Evolutionary conservation across 2,113 vertebrate genomes (phyloP).

Genomic region (Burhinus oedicnemus): DNA sequence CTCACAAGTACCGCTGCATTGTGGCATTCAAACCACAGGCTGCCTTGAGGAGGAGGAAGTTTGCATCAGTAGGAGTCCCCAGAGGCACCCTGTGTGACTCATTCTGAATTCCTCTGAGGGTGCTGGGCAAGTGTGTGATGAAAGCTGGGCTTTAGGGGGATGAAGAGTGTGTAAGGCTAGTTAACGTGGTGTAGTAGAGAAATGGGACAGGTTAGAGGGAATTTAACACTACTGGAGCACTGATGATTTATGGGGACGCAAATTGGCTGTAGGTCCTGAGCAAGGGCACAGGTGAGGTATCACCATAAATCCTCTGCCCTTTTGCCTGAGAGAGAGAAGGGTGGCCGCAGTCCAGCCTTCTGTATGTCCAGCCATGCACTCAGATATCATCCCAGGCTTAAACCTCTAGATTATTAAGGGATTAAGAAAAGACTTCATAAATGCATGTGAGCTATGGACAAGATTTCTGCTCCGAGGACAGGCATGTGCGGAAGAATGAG

Average conservation of each 20-base stretch:
- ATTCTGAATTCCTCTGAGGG: conserved; percentile 65
- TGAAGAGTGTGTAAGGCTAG: not conserved
- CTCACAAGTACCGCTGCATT: not conserved
- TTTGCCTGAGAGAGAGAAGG: not conserved
- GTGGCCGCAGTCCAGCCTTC: not conserved
- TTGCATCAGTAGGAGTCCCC: conserved; percentile 67
- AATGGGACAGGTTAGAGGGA: not conserved
- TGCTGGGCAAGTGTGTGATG: conserved; percentile 47
- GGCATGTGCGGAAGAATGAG: not conserved
- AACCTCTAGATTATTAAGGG: not conserved
- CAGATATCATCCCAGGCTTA: not conserved
- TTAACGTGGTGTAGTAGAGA: not conserved
- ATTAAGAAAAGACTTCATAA: not conserved
- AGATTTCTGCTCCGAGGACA: conserved; percentile 8
- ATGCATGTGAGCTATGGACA: not conserved
- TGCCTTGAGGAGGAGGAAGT: conserved; percentile 64
- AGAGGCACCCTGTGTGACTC: conserved; percentile 11
- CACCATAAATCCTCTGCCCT: not conserved
- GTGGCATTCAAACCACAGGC: conserved; percentile 54
- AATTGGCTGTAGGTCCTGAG: not conserved
- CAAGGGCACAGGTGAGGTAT: not conserved
- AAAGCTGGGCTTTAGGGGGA: conserved; percentile 22
- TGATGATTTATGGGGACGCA: not conserved
- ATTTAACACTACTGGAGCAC: not conserved
- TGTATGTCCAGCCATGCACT: not conserved